These are phyloP conservation scores for Caenorhabditis sp. DNA, from an alignment of 2,888 invertebrate species.

Conservation along the genomic window DNA sequence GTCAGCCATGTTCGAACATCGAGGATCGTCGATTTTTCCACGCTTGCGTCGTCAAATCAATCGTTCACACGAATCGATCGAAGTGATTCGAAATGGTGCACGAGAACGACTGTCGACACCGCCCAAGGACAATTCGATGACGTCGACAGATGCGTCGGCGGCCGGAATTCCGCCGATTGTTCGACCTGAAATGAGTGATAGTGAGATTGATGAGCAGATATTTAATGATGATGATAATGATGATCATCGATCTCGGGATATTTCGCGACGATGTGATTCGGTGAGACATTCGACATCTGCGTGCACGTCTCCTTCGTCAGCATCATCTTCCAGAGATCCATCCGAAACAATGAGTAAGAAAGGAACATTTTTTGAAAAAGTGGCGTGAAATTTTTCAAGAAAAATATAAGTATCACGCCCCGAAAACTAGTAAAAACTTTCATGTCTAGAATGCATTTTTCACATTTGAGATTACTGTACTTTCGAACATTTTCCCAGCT, in stretches of 20 bases:
- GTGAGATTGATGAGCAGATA: constrained; percentile 52
- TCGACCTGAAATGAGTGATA: constrained; percentile 65
- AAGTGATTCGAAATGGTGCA: constrained; percentile 61
- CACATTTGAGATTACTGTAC: no score
- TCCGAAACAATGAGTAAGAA: constrained; percentile 63
- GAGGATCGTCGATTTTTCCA: constrained; percentile 41
- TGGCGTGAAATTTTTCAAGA: no score
- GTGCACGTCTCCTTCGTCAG: constrained; percentile 66
- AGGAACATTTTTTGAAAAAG: background rate
- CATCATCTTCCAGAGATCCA: constrained; percentile 64
- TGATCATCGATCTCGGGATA: constrained; percentile 34
- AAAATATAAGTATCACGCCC: no score
- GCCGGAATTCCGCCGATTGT: constrained; percentile 58
- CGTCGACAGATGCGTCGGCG: constrained; percentile 62
- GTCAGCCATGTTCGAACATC: constrained; percentile 52
- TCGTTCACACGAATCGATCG: constrained; percentile 37
- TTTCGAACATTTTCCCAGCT: no score
- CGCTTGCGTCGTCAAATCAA: constrained; percentile 36
- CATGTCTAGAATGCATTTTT: no score
- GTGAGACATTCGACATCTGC: constrained; percentile 51
- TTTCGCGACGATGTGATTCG: constrained; percentile 43
- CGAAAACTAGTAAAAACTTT: no score
- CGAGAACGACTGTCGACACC: constrained; percentile 64
- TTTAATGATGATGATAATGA: constrained; percentile 35
- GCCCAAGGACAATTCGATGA: constrained; percentile 52